Percentiles rank a stretch among this genome's conserved stretches.
Conservation (phyloP, 2,797 vertebrate genomes). For the Novumbra hubbsi region DNA sequence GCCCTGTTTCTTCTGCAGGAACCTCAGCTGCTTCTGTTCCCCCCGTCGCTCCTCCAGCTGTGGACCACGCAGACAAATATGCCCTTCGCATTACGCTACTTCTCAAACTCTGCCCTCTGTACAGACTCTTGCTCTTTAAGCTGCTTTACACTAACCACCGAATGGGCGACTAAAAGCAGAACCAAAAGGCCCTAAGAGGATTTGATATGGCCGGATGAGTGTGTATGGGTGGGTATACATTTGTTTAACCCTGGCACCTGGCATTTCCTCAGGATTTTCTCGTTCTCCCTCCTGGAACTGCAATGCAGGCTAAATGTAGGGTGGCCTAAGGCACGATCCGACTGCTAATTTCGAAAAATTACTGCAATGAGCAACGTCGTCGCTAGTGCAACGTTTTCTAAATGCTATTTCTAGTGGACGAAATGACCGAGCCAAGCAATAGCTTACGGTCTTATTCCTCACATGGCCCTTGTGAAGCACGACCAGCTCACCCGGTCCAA, state of each 20-base stretch:
- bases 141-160: neutral
- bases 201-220: conserved; percentile 7
- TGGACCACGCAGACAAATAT: conserved; percentile 11
- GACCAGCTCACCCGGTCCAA: conserved; percentile 27
- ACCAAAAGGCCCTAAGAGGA: conserved; percentile 7
- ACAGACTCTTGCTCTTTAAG: neutral
- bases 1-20: conserved; percentile 78
- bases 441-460: neutral
- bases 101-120: neutral
- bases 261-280: neutral
- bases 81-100: neutral
- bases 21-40: conserved; percentile 77
- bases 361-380: neutral
- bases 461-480: conserved; percentile 23
- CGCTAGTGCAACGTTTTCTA: neutral
- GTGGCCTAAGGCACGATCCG: neutral
- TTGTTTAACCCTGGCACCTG: neutral
- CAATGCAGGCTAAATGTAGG: neutral
- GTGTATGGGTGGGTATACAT: neutral
- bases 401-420: neutral
- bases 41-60: conserved; percentile 78
- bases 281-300: neutral
- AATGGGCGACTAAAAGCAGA: neutral
- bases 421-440: neutral
- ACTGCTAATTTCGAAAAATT: neutral